These are phyloP conservation scores for Scartelaos histophorus DNA, from an alignment of 2,113 vertebrate genomes.

Conservation along the genomic window DNA sequence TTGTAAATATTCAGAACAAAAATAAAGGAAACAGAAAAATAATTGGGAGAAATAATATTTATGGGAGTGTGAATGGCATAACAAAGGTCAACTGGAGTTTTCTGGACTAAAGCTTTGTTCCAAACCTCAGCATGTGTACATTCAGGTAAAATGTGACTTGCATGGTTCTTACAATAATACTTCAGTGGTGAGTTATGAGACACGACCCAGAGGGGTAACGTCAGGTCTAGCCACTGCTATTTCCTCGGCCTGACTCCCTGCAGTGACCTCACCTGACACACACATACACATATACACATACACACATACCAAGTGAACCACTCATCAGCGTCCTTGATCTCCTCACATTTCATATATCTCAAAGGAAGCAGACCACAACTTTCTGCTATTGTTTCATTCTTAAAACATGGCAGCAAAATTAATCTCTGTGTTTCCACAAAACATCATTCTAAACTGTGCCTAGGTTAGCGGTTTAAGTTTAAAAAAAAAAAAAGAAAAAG, in stretches of 20 bases:
- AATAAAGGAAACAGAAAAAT: background rate
- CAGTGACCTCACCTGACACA: constrained; percentile 41
- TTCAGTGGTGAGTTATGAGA: constrained; percentile 55
- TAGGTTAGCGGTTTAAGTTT: background rate
- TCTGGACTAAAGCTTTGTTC: constrained; percentile 5
- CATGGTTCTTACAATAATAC: constrained; percentile 42
- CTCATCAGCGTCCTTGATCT: constrained; percentile 19
- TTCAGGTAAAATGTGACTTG: constrained; percentile 25
- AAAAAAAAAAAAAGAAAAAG: no score
- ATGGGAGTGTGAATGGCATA: constrained; percentile 13
- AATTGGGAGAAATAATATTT: background rate
- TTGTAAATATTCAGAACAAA: constrained; percentile 22
- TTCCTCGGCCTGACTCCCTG: constrained; percentile 50
- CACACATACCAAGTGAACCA: background rate
- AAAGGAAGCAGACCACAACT: constrained; percentile 25
- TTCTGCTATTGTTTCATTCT: constrained; percentile 13
- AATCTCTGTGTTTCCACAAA: background rate
- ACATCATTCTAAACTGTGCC: background rate
- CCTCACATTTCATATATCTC: constrained; percentile 6
- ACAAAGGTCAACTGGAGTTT: constrained; percentile 42
- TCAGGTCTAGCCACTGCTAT: constrained; percentile 51
- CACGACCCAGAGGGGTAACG: constrained; percentile 29
- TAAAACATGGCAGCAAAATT: background rate
- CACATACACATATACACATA: constrained; percentile 4
- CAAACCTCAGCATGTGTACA: constrained; percentile 1